Conservation (phyloP, 2,797 vertebrate species). For the Crypturellus tataupa region DNA sequence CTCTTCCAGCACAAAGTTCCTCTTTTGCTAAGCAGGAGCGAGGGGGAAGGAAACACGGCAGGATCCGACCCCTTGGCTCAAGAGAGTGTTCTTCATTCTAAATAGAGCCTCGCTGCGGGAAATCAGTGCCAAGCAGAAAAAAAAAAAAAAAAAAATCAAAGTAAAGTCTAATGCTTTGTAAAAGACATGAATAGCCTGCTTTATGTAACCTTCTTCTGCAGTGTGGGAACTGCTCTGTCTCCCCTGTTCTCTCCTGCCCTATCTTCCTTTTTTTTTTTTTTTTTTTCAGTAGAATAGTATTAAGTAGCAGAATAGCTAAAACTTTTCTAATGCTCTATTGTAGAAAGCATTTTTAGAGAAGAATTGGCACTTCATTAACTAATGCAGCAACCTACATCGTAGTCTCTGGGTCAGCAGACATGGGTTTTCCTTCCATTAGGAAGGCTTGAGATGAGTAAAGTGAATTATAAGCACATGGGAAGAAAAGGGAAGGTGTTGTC, state of each 20-base stretch:
- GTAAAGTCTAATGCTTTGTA: neutral
- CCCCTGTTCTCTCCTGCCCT: neutral
- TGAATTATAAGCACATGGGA: neutral
- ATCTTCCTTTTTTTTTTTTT: neutral
- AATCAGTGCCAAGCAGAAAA: neutral
- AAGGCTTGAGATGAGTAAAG: neutral
- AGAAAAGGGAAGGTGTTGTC: neutral
- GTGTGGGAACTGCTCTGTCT: neutral
- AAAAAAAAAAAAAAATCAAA: neutral
- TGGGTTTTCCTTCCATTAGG: neutral
- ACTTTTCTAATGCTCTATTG: neutral
- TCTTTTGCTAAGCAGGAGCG: neutral
- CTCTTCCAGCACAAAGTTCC: neutral
- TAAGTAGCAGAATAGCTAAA: neutral
- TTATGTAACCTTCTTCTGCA: neutral
- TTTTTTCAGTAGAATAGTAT: neutral
- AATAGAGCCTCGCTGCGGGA: neutral
- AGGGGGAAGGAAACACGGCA: neutral
- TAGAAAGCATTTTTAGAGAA: neutral
- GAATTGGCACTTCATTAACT: neutral
- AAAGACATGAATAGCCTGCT: neutral
- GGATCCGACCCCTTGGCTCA: accelerated
- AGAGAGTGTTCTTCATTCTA: neutral
- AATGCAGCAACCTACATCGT: neutral
- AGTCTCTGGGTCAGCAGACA: neutral